A percentile compares a stretch with the other conserved stretches of the same genome.
Evolutionary conservation across 1,140 invertebrate genomes (phyloP).

Genomic region (Phymastichus coffea): DNA sequence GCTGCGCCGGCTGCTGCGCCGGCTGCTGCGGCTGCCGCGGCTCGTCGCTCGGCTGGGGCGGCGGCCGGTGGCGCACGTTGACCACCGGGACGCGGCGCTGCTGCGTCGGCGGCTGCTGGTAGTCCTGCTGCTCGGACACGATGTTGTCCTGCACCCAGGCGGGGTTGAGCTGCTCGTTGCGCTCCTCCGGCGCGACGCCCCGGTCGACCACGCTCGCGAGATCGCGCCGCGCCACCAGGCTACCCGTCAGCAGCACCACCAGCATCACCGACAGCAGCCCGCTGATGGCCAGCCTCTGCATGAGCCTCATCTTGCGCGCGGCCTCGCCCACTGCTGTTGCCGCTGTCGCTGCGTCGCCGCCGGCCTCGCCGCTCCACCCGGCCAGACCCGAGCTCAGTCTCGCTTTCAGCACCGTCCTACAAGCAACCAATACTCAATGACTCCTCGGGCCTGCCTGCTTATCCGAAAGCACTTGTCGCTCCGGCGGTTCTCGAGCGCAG

Average conservation of each 20-base stretch:
- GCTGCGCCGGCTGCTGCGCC: conserved; percentile 49
- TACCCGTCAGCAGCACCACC: conserved; percentile 48
- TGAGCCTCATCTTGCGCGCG: conserved; percentile 47
- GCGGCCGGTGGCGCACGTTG: conserved; percentile 32
- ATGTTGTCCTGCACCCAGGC: conserved; percentile 48
- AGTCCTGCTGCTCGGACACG: conserved; percentile 37
- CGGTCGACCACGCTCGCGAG: conserved; percentile 45
- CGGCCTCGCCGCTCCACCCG: no score
- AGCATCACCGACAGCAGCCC: conserved; percentile 51
- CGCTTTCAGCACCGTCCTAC: no score
- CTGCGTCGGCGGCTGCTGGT: conserved; percentile 13
- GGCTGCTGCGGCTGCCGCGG: conserved; percentile 32
- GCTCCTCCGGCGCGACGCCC: conserved; percentile 44
- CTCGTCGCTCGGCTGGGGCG: conserved; percentile 44
- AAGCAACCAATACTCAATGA: no score
- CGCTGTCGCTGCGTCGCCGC: conserved; percentile 32
- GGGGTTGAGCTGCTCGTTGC: conserved; percentile 43
- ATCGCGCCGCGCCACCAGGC: conserved; percentile 48
- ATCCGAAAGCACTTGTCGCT: not conserved
- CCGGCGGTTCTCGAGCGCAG: not conserved
- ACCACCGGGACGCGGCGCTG: conserved; percentile 51
- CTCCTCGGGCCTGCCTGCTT: no score
- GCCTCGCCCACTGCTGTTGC: conserved; percentile 37
- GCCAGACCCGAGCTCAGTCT: no score
- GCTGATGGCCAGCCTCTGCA: conserved; percentile 52